Base-by-base conservation (phyloP, 2,113 vertebrate species). In the Clarias magur region DNA sequence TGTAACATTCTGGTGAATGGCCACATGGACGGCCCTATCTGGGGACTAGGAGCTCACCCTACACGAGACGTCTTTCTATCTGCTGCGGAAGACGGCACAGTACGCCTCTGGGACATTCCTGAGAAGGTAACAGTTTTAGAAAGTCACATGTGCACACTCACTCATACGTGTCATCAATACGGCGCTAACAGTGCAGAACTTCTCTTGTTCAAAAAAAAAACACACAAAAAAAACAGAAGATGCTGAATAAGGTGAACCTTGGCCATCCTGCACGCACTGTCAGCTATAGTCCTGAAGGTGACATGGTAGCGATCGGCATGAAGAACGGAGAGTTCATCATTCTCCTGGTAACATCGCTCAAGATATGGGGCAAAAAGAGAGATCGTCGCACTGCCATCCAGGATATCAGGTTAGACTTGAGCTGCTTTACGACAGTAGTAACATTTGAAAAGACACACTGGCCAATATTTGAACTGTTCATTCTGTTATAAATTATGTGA, bases 251-350 rank as follows among this genome's bases (percentile, higher is more conserved):
- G 92, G 98, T 99, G 92, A 98, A 96, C 90, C 91, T 99, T 91
- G 98, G 98, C 54, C 97, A 99, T 2, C 95, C 98, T 4, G 97
- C 97, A 3, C 96, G 93, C 21, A 96, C 98, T 4, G 96, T 99
- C 86, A 97, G 95, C 92, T 99, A 99, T 87, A 99, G 96, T 92
- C 97, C 98, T 5, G 97, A 98, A 90, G 98, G 98, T 0, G 97
- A 98, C 90, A 98, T 99, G 98, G 98, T 99, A 91, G 98, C 98
- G 90, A 99, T 99, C 79, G 98, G 98, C 85, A 98, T 99, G 98
- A 97, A 96, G 92, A 99, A 98, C 19, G 98, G 98, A 93, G 98
- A 99, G 93, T 99, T 99, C 93, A 97, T 99, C 92, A 97, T 99
- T 88, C 95, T 99, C 78, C 93, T 99, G 85, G 98, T 99, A 34